Evolutionary conservation across 1,140 invertebrate genomes (phyloP).

Genomic region (Campoletis sonorensis): DNA sequence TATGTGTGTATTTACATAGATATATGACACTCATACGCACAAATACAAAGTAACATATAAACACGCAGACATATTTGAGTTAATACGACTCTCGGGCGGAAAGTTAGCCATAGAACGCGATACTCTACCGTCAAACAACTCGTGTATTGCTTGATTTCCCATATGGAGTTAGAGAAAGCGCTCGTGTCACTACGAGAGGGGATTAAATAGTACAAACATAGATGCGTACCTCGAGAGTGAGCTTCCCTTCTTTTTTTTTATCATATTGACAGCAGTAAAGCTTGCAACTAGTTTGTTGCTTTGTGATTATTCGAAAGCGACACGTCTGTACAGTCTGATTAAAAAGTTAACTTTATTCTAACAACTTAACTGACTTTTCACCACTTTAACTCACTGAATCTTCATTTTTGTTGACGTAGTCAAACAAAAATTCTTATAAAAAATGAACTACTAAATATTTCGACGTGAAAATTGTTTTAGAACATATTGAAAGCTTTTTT

Average conservation of each 20-base stretch:
- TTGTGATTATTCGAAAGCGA: background rate
- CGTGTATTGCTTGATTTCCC: background rate
- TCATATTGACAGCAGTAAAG: background rate
- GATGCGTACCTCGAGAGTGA: background rate
- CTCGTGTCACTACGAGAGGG: background rate
- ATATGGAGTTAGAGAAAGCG: background rate
- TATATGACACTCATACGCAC: no score
- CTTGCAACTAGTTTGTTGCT: background rate
- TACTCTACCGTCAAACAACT: background rate
- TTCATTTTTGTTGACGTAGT: no score
- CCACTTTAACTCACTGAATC: no score
- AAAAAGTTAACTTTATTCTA: no score
- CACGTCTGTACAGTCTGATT: background rate
- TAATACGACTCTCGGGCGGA: constrained; percentile 1
- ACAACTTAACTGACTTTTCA: no score
- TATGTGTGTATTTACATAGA: background rate
- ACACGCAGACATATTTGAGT: background rate
- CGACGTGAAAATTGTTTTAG: no score
- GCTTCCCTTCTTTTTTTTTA: background rate
- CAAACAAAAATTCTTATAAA: no score
- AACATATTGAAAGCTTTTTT: no score
- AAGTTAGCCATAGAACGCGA: constrained; percentile 7
- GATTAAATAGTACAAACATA: background rate
- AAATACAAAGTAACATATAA: background rate
- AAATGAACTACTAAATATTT: no score